These are phyloP conservation scores for Dipodomys merriami DNA, from an alignment of 2,113 vertebrate species.

Conservation along the genomic window DNA sequence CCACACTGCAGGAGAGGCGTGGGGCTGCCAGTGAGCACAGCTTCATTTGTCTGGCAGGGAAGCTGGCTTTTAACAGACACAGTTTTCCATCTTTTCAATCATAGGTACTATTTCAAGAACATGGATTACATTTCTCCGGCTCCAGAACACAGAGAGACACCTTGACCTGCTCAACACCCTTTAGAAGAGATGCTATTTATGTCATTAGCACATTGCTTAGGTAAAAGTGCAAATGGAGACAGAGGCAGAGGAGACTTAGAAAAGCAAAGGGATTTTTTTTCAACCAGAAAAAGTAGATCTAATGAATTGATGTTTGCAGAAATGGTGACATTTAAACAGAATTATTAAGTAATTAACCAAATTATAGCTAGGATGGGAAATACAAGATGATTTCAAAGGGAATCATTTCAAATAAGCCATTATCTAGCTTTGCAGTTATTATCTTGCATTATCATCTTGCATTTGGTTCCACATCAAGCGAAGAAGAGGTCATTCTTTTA, in stretches of 20 bases:
- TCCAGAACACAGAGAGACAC: slow-evolving; percentile 30
- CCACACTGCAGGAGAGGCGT: neutral
- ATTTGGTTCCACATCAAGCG: neutral
- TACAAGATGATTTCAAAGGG: slow-evolving; percentile 54
- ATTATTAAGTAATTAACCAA: slow-evolving; percentile 69
- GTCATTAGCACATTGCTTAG: slow-evolving; percentile 14
- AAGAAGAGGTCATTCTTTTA: slow-evolving; percentile 33
- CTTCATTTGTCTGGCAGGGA: neutral
- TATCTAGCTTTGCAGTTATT: slow-evolving; percentile 21
- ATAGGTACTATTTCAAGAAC: slow-evolving; percentile 43
- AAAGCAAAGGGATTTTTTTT: slow-evolving; percentile 60
- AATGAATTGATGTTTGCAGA: slow-evolving; percentile 63
- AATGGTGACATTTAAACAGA: slow-evolving; percentile 65
- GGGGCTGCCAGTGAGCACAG: neutral
- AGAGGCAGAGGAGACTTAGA: neutral
- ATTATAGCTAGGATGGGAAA: slow-evolving; percentile 50
- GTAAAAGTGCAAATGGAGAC: slow-evolving; percentile 17
- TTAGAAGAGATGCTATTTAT: slow-evolving; percentile 50
- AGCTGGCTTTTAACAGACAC: slow-evolving; percentile 22
- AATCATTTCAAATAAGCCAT: slow-evolving; percentile 58
- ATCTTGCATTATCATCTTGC: neutral
- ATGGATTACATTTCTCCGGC: neutral
- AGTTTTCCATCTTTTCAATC: slow-evolving; percentile 16
- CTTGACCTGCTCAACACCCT: neutral
- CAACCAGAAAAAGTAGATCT: slow-evolving; percentile 54